phyloP scores from a whole-genome alignment of 2,888 invertebrate species.

The Eucera pruinosa region DNA sequence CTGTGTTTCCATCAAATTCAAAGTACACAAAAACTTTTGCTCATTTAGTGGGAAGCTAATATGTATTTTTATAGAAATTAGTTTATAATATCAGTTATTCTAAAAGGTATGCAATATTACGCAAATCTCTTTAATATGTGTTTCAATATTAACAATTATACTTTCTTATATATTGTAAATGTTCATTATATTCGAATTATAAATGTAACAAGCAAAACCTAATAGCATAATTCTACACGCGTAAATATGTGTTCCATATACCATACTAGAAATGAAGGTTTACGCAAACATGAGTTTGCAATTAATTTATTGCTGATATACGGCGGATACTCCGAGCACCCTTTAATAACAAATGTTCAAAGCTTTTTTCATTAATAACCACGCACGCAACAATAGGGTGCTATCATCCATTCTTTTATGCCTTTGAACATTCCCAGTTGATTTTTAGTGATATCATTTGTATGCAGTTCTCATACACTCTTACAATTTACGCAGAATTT shows the following conservation, averaged over 20 bases:
- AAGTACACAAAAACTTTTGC: too few species aligned
- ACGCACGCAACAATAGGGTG: constrained; percentile 19
- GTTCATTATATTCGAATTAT: too few species aligned
- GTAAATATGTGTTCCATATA: not conserved
- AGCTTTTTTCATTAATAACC: constrained; percentile 21
- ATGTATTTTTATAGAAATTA: too few species aligned
- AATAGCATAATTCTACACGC: not conserved
- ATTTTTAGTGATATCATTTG: constrained; percentile 29
- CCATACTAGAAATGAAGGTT: constrained; percentile 1
- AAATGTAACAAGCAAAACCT: too few species aligned
- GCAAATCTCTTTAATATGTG: too few species aligned
- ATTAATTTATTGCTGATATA: constrained; percentile 7
- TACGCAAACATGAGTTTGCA: constrained; percentile 5
- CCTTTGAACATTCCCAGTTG: constrained; percentile 21
- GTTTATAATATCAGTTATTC: too few species aligned
- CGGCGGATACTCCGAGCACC: not conserved
- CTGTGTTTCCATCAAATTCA: too few species aligned
- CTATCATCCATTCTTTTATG: constrained; percentile 25
- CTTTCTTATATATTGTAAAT: too few species aligned
- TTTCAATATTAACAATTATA: too few species aligned
- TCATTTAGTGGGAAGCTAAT: too few species aligned
- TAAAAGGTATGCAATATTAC: too few species aligned
- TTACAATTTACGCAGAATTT: not conserved
- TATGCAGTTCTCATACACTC: constrained; percentile 1
- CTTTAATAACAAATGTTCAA: constrained; percentile 14